Evolutionary conservation across 1,140 invertebrate genomes (phyloP).

Genomic region (Bradysia coprophila): DNA sequence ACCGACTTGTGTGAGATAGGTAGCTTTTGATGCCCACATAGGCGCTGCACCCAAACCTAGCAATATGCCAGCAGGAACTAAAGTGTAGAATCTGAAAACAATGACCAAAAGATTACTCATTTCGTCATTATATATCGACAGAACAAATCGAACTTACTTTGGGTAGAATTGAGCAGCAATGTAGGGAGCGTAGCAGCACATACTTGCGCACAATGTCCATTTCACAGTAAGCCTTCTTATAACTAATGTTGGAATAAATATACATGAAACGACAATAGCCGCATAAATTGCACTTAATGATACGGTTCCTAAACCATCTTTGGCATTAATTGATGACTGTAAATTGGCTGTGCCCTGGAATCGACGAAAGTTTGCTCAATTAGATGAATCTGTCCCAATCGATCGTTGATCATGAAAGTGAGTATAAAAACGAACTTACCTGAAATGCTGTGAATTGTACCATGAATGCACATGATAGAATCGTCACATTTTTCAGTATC

Average conservation of each 20-base stretch:
- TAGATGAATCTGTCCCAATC: too few relatives aligned
- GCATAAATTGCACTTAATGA: constrained; percentile 76
- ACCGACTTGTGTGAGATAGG: constrained; percentile 83
- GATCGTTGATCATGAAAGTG: too few relatives aligned
- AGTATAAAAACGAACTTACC: constrained; percentile 10
- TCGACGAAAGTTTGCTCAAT: too few relatives aligned
- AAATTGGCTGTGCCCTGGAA: constrained; percentile 67
- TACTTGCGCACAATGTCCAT: constrained; percentile 81
- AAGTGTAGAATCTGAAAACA: constrained; percentile 49
- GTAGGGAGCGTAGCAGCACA: constrained; percentile 85
- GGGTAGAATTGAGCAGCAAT: constrained; percentile 87
- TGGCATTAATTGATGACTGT: constrained; percentile 72
- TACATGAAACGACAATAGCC: constrained; percentile 74
- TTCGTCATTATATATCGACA: neutral
- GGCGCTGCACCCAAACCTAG: constrained; percentile 85
- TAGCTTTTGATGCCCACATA: constrained; percentile 92
- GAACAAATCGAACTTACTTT: constrained; percentile 6
- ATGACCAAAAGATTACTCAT: neutral
- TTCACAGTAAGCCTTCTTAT: constrained; percentile 85
- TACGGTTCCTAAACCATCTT: constrained; percentile 64
- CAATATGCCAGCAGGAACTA: constrained; percentile 78
- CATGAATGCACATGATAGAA: constrained; percentile 76
- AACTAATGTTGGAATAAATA: constrained; percentile 79
- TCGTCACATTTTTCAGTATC: constrained; percentile 71
- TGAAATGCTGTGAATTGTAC: constrained; percentile 86